Percentiles rank a stretch among this genome's conserved stretches.
Conservation (phyloP, 2,888 invertebrate species). For the Mesoligia furuncula region DNA sequence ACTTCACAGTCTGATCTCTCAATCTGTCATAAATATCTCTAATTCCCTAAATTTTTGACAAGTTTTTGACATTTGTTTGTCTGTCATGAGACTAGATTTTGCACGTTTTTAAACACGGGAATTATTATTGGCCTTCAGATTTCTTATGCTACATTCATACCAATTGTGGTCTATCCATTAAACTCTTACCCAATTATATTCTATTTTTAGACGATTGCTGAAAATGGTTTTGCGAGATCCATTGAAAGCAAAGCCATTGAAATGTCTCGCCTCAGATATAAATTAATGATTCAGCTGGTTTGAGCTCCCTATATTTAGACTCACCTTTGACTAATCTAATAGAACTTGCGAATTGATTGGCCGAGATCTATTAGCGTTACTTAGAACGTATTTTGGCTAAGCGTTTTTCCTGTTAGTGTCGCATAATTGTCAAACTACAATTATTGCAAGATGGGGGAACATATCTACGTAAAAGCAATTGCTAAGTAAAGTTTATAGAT, state of each 20-base stretch:
- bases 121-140: neutral
- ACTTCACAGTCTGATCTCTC: neutral
- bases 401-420: neutral
- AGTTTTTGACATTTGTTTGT: neutral
- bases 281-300: constrained; percentile 7
- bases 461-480: neutral
- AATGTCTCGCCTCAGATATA: neutral
- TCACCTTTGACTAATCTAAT: neutral
- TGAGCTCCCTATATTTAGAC: neutral
- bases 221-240: neutral
- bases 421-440: neutral
- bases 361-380: neutral
- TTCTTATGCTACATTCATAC: neutral
- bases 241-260: constrained; percentile 2
- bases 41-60: neutral
- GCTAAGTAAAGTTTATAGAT: neutral
- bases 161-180: neutral
- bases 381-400: neutral
- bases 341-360: neutral
- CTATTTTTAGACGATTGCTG: constrained; percentile 1
- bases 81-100: neutral
- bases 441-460: neutral
- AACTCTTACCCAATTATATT: neutral
- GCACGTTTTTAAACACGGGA: neutral
- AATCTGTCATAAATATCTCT: neutral